Evolutionary conservation across 2,888 invertebrate genomes (phyloP).

Genomic region (Nemotelus nigrinus): DNA sequence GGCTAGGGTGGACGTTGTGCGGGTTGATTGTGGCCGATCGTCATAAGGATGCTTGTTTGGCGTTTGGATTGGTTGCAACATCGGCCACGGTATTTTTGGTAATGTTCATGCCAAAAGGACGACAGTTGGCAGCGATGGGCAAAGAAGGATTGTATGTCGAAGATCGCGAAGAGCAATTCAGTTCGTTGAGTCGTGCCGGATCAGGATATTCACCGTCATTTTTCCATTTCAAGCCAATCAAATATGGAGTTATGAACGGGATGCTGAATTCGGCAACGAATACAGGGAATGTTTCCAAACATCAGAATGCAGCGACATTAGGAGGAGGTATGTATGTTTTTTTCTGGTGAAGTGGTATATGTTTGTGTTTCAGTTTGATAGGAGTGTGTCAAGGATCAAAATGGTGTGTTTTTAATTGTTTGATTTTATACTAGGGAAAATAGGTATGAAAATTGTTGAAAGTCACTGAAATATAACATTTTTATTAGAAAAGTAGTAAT

Average conservation of each 20-base stretch:
- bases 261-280: conserved; percentile 65
- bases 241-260: conserved; percentile 75
- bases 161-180: conserved; percentile 84
- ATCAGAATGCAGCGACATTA: conserved; percentile 64
- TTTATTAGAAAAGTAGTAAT: no score
- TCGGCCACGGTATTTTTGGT: conserved; percentile 87
- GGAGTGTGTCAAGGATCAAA: background rate
- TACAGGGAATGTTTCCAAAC: conserved; percentile 66
- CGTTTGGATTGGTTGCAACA: conserved; percentile 87
- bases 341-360: background rate
- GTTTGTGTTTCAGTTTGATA: background rate
- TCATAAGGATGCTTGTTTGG: conserved; percentile 87
- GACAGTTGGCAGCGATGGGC: conserved; percentile 91
- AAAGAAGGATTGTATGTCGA: conserved; percentile 86
- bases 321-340: conserved; percentile 54
- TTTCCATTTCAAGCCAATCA: conserved; percentile 91
- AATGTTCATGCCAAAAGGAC: conserved; percentile 94
- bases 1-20: conserved; percentile 85
- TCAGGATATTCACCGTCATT: conserved; percentile 91
- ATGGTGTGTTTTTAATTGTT: background rate
- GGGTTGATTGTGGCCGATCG: conserved; percentile 81
- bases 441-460: background rate
- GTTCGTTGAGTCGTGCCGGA: conserved; percentile 79
- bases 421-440: background rate
- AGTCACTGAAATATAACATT: no score